These are phyloP conservation scores for Plebejus anna DNA, from an alignment of 2,888 invertebrate species.

Conservation along the genomic window DNA sequence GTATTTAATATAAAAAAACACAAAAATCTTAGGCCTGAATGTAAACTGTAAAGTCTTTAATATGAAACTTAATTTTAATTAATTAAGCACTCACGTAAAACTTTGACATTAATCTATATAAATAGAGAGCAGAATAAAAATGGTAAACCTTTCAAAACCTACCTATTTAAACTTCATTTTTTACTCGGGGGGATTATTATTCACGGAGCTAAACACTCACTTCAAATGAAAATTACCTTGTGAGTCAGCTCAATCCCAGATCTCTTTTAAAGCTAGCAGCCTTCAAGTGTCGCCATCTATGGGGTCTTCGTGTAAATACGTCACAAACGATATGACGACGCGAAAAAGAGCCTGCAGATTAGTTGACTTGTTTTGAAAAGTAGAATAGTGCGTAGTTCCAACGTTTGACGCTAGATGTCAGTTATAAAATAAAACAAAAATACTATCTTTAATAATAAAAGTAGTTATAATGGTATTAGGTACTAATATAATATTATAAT, in stretches of 20 bases:
- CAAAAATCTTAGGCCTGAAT: no score
- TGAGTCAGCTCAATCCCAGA: not conserved
- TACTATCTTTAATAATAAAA: no score
- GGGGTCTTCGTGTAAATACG: not conserved
- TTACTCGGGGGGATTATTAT: no score
- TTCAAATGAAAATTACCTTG: not conserved
- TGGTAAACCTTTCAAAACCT: no score
- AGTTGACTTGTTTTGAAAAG: not conserved
- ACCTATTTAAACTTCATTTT: no score
- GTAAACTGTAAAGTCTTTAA: no score
- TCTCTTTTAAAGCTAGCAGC: not conserved
- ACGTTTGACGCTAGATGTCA: slow-evolving; percentile 3
- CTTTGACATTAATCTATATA: no score
- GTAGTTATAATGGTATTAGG: no score
- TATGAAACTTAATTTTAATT: no score
- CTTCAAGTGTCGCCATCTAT: not conserved
- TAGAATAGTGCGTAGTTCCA: not conserved
- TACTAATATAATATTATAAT: no score
- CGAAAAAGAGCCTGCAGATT: not conserved
- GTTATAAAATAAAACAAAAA: not conserved
- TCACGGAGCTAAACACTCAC: not conserved
- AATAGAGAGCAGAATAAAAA: no score
- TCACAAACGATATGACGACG: not conserved
- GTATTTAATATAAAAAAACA: not conserved
- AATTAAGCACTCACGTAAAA: no score